Percentiles rank a stretch among this genome's conserved stretches.
phyloP scores from a whole-genome alignment of 2,797 vertebrate genomes.

The Percopsis omiscomaycus region DNA sequence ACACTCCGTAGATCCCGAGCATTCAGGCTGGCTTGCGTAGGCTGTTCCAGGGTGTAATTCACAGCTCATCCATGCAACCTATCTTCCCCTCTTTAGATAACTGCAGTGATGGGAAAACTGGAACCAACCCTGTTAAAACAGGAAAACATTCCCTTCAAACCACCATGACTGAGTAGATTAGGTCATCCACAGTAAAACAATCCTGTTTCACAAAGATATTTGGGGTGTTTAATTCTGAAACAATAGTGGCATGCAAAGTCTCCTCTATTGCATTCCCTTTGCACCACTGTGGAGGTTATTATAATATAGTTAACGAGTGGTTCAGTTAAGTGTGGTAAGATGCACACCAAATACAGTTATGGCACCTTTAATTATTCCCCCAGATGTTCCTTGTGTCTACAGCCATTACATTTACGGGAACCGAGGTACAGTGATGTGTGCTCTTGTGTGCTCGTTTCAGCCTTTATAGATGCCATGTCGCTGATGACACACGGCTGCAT shows the following conservation, averaged over 20 bases:
- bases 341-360: conserved; percentile 62
- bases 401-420: conserved; percentile 69
- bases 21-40: conserved; percentile 24
- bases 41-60: conserved; percentile 48
- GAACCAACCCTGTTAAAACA: conserved; percentile 78
- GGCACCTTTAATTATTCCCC: conserved; percentile 72
- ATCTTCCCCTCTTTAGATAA: conserved; percentile 57
- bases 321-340: conserved; percentile 59
- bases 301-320: conserved; percentile 68
- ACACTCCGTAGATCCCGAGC: conserved; percentile 28
- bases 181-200: conserved; percentile 74
- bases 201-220: conserved; percentile 79
- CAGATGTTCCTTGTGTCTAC: conserved; percentile 69
- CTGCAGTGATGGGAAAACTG: conserved; percentile 67
- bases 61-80: conserved; percentile 56
- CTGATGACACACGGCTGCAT: conserved; percentile 70
- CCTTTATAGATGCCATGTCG: conserved; percentile 70
- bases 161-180: conserved; percentile 83
- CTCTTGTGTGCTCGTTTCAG: conserved; percentile 48
- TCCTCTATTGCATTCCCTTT: conserved; percentile 63
- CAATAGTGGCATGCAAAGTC: conserved; percentile 63
- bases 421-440: conserved; percentile 53
- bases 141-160: conserved; percentile 78
- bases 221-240: conserved; percentile 74
- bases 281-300: conserved; percentile 62